These are phyloP conservation scores for Drosophila mauritiana DNA, from an alignment of 1,140 invertebrate genomes.

Conservation along the genomic window DNA sequence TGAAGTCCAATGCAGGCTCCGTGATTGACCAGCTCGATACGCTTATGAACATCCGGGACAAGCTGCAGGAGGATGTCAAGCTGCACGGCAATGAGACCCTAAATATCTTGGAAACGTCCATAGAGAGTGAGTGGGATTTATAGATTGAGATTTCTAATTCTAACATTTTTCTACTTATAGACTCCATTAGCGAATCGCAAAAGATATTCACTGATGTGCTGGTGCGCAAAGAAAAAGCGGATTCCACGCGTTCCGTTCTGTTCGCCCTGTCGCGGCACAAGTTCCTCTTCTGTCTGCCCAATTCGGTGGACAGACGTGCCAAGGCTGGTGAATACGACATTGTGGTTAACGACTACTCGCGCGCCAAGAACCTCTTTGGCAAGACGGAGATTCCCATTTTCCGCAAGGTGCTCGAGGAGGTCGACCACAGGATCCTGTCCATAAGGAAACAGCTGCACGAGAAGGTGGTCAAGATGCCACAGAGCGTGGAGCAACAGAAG, in stretches of 20 bases:
- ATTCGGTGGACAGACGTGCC: constrained; percentile 97
- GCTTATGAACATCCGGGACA: constrained; percentile 92
- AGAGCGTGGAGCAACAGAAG: constrained; percentile 96
- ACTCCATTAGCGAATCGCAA: constrained; percentile 95
- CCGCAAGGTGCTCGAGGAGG: constrained; percentile 94
- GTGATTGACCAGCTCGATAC: constrained; percentile 96
- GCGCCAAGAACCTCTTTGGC: constrained; percentile 98
- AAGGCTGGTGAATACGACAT: constrained; percentile 97
- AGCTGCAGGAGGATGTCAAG: constrained; percentile 92
- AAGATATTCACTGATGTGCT: constrained; percentile 97
- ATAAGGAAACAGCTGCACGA: constrained; percentile 92
- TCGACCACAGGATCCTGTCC: constrained; percentile 93
- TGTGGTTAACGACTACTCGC: constrained; percentile 98
- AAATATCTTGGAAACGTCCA: constrained; percentile 91
- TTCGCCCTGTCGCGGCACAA: constrained; percentile 93
- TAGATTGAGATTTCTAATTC: not conserved
- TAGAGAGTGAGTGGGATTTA: constrained; percentile 86
- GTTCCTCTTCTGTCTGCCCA: constrained; percentile 98
- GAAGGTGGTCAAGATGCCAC: constrained; percentile 95
- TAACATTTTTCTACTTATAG: constrained; percentile 82
- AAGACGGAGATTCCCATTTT: constrained; percentile 96
- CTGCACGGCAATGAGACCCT: constrained; percentile 91
- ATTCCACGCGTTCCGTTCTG: constrained; percentile 97
- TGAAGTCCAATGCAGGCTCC: constrained; percentile 95
- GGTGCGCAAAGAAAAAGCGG: constrained; percentile 96